Evolutionary conservation across 2,113 vertebrate genomes (phyloP), one percentile per base, ranked within the genome.

Genomic region (Channa argus): DNA sequence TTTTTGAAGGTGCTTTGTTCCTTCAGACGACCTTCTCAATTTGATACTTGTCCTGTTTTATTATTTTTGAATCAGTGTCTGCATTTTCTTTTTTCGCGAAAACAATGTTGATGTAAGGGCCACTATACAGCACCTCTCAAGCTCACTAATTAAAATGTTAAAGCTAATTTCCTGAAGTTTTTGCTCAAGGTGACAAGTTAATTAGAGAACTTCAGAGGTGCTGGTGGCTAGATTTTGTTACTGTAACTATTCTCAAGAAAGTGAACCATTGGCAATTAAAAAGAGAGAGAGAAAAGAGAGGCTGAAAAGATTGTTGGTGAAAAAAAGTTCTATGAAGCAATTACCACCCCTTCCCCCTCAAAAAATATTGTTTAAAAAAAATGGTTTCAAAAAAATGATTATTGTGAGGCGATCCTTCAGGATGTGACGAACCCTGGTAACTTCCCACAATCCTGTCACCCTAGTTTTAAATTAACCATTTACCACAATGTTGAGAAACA

Each of bases 391-490:
- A 24, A 24, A 24, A 24, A 24, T 24, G 24, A 24, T 24, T 24
- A 24, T 24, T 24, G 24, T 24, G 43, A 62, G 14, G 43, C 55
- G 52, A 63, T 45, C 53, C n/a, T 62, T 68, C 8, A 66, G 68
- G 3, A 52, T 59, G 44, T 15, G 56, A 63, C 63, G 15, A 54
- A 72, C 8, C 3, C 13, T 54, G 71, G 38, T 44, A 51, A 10
- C 65, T 45, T 64, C 60, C 12, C 65, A 65, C 44, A 38, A 44
- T 63, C 10, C 24, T 65, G 54, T 65, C 9, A 70, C 36, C 13
- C 59, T 64, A 12, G 8, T 61, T 45, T 71, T 62, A 55, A 67
- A 33, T 56, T 13, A 72, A 62, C 38, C 62, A 46, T 55, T 51
- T 56, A n/a, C 9, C 4, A 33, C 5, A 4, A 37, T 67, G 46